Evolutionary conservation across 2,797 vertebrate species (phyloP).

Genomic region (Stomatorhinus walkeri): DNA sequence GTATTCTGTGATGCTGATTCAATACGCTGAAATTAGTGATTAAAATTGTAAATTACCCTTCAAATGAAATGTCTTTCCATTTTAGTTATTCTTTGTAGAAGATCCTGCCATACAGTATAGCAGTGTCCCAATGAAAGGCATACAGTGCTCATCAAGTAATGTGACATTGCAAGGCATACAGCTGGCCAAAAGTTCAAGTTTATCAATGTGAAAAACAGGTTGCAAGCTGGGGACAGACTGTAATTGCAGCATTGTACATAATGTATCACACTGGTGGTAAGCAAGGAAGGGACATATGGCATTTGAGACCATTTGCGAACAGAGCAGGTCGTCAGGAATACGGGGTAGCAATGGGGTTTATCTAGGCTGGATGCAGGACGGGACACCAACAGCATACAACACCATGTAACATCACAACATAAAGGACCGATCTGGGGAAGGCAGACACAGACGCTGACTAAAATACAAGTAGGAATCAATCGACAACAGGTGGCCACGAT

Average conservation of each 20-base stretch:
- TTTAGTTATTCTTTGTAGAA: neutral
- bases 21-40: neutral
- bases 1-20: neutral
- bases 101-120: neutral
- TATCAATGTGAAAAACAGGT: neutral
- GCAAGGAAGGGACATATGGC: neutral
- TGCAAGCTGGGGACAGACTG: neutral
- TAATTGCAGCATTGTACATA: neutral
- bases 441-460: too few species aligned
- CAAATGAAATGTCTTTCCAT: neutral
- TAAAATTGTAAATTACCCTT: neutral
- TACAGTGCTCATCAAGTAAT: neutral
- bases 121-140: neutral
- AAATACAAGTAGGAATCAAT: too few species aligned
- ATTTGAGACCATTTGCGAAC: neutral
- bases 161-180: neutral
- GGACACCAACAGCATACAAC: too few species aligned
- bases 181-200: neutral
- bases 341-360: too few species aligned
- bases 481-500: too few species aligned
- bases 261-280: neutral
- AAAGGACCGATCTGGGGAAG: too few species aligned
- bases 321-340: too few species aligned
- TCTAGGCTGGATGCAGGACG: too few species aligned
- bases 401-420: too few species aligned